Evolutionary conservation across 1,140 invertebrate genomes (phyloP), one percentile per base, ranked within the genome.

Genomic region (Notospermus geniculatus): DNA sequence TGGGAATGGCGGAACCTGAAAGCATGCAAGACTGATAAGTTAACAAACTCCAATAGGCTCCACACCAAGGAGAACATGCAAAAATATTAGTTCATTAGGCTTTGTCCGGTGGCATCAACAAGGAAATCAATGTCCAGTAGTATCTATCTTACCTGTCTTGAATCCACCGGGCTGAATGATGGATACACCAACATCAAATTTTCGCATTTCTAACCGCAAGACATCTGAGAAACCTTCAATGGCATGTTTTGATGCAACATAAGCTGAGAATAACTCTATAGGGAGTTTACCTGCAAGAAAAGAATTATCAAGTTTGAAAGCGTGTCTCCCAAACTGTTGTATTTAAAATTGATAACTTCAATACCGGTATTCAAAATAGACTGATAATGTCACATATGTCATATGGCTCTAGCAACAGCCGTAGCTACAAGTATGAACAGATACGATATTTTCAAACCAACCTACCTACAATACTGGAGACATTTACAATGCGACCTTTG

Each of bases 191-290:
- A 94, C 81, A 2, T 86, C 88, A 75, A 88, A 89, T 71, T 88
- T 85, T 69, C 88, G 87, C 82, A 93, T 88, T 81, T 93, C 91
- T 64, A 90, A 83, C 55, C 91, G 84, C 27, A 95, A 82, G 71
- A 90, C 93, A 50, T 89, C 86, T 27, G 88, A 88, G 75, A 91
- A 88, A 1, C 89, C 88, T 74, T 93, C 90, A 0, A 93, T 80
- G 0, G 88, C 91, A 63, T 89, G 89, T 72, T 83, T 87, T 72
- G 86, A 85, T 56, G 89, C 87, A 65, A 89, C 89, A 75, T 93
- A 91, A 59, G 92, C 81, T 25, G 82, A 75, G 65, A 84, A 79
- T 2, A 83, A 83, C 43, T 82, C 81, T 64, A 83, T 73, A 1
- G 84, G 79, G 61, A 83, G 73, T 45, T 82, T 71, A 25, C 82